These are phyloP conservation scores for Dufourea novaeangliae DNA, from an alignment of 1,140 invertebrate species.

Conservation along the genomic window DNA sequence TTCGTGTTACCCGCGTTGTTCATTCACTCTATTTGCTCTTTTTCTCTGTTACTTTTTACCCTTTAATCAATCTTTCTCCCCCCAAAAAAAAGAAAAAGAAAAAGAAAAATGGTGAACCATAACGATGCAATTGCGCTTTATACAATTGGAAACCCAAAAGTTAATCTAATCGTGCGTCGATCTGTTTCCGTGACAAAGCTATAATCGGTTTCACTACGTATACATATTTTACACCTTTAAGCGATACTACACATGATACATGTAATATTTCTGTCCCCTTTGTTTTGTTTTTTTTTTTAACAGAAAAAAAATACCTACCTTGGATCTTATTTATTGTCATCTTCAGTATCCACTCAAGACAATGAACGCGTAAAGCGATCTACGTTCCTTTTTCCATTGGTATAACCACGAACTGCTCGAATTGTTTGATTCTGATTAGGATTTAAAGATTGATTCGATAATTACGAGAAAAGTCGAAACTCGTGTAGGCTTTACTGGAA, in stretches of 20 bases:
- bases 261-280: conserved; percentile 56
- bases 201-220: no score
- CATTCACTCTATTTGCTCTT: not conserved
- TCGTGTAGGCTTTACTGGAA: conserved; percentile 64
- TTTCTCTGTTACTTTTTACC: not conserved
- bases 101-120: not conserved
- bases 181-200: not conserved
- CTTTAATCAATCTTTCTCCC: no score
- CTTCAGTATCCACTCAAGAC: conserved; percentile 47
- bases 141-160: conserved; percentile 1
- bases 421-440: no score
- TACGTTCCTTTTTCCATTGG: conserved; percentile 34
- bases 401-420: not conserved
- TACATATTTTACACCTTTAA: not conserved
- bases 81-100: no score
- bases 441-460: no score
- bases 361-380: conserved; percentile 50
- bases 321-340: conserved; percentile 68
- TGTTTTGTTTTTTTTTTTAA: conserved; percentile 51
- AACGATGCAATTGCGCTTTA: conserved; percentile 50
- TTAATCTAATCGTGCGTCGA: no score
- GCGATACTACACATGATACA: no score
- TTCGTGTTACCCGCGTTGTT: conserved; percentile 10
- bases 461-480: conserved; percentile 29
- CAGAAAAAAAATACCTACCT: conserved; percentile 55